A percentile compares a stretch with the other conserved stretches of the same genome.
phyloP scores from a whole-genome alignment of 53 echinoderm and acorn worm species.

The Antedon mediterranea region DNA sequence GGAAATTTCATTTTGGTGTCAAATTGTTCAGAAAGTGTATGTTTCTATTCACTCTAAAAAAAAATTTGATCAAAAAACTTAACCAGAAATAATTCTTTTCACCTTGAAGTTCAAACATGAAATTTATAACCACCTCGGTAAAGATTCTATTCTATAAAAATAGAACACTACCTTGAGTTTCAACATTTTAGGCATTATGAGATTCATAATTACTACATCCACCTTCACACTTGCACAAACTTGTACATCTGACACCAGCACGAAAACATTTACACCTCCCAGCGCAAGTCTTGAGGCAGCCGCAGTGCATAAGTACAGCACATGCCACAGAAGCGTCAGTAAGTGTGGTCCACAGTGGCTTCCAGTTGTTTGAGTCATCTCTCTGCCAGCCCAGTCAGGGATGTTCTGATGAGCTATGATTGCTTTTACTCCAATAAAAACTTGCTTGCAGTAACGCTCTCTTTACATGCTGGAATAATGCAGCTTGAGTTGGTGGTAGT shows the following conservation, averaged over 20 bases:
- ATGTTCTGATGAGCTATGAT: not conserved
- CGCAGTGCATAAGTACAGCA: not conserved
- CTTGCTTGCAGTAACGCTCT: constrained; percentile 3
- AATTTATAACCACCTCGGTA: too few species aligned
- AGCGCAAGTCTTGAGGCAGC: not conserved
- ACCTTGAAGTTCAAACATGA: too few species aligned
- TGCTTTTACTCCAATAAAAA: constrained; percentile 11
- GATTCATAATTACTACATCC: not conserved
- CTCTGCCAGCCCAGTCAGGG: too few species aligned
- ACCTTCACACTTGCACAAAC: not conserved
- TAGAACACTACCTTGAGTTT: too few species aligned
- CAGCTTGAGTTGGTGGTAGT: constrained; percentile 10
- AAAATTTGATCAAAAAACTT: too few species aligned
- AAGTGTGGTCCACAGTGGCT: constrained; percentile 9
- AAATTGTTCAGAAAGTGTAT: too few species aligned
- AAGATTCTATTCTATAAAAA: too few species aligned
- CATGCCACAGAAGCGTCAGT: constrained; percentile 5
- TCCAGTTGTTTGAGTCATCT: not conserved
- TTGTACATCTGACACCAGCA: constrained; percentile 11
- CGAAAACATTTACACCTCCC: constrained; percentile 5
- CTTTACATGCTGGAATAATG: constrained; percentile 9
- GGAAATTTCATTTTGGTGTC: too few species aligned
- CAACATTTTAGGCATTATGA: not conserved
- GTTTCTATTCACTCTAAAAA: too few species aligned
- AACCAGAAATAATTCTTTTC: too few species aligned